A percentile compares a stretch with the other conserved stretches of the same genome.
These are phyloP conservation scores for Sebastes fasciatus DNA, from an alignment of 2,113 vertebrate species.

Conservation along the genomic window DNA sequence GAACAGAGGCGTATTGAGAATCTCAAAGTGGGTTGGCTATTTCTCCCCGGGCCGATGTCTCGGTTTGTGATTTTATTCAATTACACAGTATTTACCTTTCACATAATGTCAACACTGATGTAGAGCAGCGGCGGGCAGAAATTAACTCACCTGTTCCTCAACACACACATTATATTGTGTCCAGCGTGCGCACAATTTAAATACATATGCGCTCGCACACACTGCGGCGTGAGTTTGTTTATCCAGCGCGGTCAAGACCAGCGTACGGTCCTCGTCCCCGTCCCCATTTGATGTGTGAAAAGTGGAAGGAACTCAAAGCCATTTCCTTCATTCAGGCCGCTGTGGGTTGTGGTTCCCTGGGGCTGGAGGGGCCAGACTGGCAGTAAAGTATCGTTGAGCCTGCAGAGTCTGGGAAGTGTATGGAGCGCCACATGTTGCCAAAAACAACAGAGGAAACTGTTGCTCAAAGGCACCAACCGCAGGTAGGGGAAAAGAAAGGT, in stretches of 20 bases:
- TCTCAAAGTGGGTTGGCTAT: conserved; percentile 35
- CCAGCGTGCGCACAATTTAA: conserved; percentile 29
- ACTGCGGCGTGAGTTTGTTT: conserved; percentile 63
- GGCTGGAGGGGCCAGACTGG: conserved; percentile 54
- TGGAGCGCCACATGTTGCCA: conserved; percentile 58
- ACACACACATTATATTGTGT: conserved; percentile 59
- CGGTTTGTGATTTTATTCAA: conserved; percentile 76
- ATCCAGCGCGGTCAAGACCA: conserved; percentile 62
- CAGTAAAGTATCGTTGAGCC: conserved; percentile 58
- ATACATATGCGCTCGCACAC: conserved; percentile 13
- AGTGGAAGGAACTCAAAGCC: conserved; percentile 81
- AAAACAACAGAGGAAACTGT: conserved; percentile 75
- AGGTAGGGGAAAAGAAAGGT: conserved; percentile 58
- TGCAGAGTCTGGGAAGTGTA: conserved; percentile 62
- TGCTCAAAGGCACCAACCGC: conserved; percentile 65
- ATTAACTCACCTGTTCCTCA: conserved; percentile 78
- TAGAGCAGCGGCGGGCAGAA: conserved; percentile 58
- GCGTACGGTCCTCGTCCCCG: conserved; percentile 30
- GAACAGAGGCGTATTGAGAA: conserved; percentile 78
- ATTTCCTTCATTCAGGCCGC: conserved; percentile 73
- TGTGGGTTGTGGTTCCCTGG: conserved; percentile 69
- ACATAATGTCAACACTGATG: conserved; percentile 75
- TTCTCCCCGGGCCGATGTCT: conserved; percentile 52
- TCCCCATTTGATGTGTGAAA: conserved; percentile 76
- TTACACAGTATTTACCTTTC: conserved; percentile 76